Evolutionary conservation across 2,797 vertebrate species (phyloP).

Genomic region (Intellagama lesueurii): DNA sequence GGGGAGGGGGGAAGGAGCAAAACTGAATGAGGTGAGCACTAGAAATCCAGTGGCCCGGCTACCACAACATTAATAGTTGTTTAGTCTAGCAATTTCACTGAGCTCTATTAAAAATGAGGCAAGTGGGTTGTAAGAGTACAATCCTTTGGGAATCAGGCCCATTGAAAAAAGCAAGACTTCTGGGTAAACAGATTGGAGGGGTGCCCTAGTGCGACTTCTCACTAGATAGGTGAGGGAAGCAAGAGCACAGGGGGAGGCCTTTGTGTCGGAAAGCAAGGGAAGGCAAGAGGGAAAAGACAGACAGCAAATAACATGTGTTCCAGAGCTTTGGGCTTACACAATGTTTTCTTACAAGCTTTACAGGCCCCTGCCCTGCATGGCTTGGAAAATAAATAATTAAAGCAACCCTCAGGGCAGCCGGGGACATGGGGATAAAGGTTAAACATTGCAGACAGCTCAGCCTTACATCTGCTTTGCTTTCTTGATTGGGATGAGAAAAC

Average conservation of each 20-base stretch:
- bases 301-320: background rate
- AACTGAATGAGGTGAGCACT: too few species aligned
- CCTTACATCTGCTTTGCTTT: background rate
- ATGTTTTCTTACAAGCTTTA: background rate
- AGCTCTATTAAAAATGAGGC: too few species aligned
- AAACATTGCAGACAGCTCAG: background rate
- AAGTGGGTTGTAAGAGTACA: too few species aligned
- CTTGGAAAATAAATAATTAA: conserved; percentile 29
- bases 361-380: background rate
- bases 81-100: too few species aligned
- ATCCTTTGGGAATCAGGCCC: background rate
- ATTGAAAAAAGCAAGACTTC: background rate
- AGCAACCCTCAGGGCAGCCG: background rate
- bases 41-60: background rate
- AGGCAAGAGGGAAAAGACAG: background rate
- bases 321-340: conserved; percentile 17
- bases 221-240: background rate
- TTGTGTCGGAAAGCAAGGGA: background rate
- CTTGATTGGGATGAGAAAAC: background rate
- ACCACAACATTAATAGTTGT: background rate
- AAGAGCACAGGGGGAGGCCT: background rate
- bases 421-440: conserved; percentile 34
- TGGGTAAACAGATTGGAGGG: background rate
- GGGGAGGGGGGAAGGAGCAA: background rate
- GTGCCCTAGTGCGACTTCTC: background rate